Evolutionary conservation across 2,888 invertebrate species (phyloP), one percentile per base, ranked within the genome.

Genomic region (Drosophila quinaria): DNA sequence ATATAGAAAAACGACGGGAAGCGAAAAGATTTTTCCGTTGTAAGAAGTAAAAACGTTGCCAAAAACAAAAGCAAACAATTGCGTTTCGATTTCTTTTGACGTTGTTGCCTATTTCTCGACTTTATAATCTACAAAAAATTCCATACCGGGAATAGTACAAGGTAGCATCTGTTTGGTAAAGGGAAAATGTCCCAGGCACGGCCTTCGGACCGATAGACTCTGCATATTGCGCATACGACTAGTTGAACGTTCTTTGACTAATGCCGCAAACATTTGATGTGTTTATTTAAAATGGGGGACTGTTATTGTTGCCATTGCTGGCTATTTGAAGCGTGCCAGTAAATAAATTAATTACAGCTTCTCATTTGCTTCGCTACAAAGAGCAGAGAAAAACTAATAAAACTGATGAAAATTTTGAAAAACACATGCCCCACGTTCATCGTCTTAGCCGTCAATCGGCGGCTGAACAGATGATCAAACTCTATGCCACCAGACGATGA

Each of bases 311-410:
- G 64, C 55, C 61, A 64, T 55, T 62, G 59, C 41, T 59, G 55
- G 55, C 41, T 55, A 59, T 75, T 71, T 71, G 80, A 74, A 72
- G 67, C 67, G 74, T 61, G 74, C 62, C 71, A 84, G 84, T 87
- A 84, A 87, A 84, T 85, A 78, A 68, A 66, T 80, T 85, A 82
- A 87, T 87, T 85, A 73, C 82, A 70, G 70, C 51, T 59, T 67
- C 73, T 76, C 69, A 70, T 64, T 66, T 73, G 70, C 65, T 69
- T 75, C 46, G 47, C 54, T 68, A 46, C 80, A 70, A 60, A 59
- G 65, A 39, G 47, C 37, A 39, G 39, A 47, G 52, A 58, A 61
- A 59, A 72, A 61, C 15, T 66, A 62, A 72, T 73, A 60, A 49
- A 73, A 69, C 33, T 46, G 61, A 46, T 50, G 58, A 78, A 74